Evolutionary conservation across 2,113 vertebrate genomes (phyloP).

Genomic region (Grallaria varia): DNA sequence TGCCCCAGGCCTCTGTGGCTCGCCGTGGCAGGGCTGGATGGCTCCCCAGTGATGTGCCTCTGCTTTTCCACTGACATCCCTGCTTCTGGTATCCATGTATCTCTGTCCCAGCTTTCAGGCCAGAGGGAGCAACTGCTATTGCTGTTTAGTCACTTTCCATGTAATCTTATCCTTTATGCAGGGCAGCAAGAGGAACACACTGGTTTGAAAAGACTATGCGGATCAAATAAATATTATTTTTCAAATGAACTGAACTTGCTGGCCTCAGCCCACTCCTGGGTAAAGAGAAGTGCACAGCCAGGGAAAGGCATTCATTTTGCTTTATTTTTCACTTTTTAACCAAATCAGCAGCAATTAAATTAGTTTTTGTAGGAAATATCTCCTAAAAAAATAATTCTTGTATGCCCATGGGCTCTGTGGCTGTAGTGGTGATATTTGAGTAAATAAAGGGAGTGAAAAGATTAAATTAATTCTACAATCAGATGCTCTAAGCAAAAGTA

Average conservation of each 20-base stretch:
- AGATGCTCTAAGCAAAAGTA: not conserved
- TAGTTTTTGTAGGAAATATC: not conserved
- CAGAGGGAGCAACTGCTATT: not conserved
- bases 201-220: not conserved
- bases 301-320: not conserved
- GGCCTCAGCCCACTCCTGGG: not conserved
- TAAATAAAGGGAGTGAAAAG: not conserved
- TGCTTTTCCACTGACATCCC: fast-evolving
- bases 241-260: constrained; percentile 20
- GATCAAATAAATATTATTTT: constrained; percentile 38
- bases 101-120: not conserved
- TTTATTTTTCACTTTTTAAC: constrained; percentile 12
- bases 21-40: not conserved
- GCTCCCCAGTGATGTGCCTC: fast-evolving
- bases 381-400: not conserved
- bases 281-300: not conserved
- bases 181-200: not conserved
- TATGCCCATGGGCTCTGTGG: not conserved
- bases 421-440: not conserved
- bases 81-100: not conserved
- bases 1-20: not conserved
- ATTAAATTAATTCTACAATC: not conserved
- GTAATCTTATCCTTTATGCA: not conserved
- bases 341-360: not conserved
- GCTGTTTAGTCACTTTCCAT: not conserved